Evolutionary conservation across 2,113 vertebrate genomes (phyloP).

Genomic region (Orcinus orca): DNA sequence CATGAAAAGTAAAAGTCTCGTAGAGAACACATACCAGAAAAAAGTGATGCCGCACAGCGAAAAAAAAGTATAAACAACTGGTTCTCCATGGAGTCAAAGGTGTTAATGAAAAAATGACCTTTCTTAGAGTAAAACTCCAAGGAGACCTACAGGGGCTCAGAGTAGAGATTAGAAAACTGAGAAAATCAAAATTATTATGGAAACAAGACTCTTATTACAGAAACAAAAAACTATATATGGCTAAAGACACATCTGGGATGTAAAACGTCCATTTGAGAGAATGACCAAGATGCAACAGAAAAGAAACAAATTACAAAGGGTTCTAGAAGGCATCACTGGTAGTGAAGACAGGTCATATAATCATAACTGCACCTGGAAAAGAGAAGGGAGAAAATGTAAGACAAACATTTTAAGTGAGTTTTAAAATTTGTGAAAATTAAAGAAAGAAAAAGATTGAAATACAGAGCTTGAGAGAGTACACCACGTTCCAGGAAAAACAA

Average conservation of each 20-base stretch:
- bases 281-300: not conserved
- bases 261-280: not conserved
- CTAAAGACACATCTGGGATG: not conserved
- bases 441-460: not conserved
- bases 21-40: rapidly evolving
- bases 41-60: rapidly evolving
- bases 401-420: not conserved
- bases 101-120: not conserved
- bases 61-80: not conserved
- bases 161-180: not conserved
- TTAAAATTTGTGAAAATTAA: not conserved
- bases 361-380: not conserved
- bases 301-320: not conserved
- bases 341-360: not conserved
- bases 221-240: not conserved
- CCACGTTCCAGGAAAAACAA: not conserved
- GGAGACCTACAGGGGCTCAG: not conserved
- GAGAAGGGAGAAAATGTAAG: not conserved
- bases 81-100: not conserved
- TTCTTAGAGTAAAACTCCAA: not conserved
- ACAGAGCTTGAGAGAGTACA: not conserved
- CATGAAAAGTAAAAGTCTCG: not conserved
- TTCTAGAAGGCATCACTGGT: not conserved
- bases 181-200: not conserved
- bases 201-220: not conserved